Base-by-base conservation (phyloP, 2,113 vertebrate genomes). In the Puntigrus tetrazona region DNA sequence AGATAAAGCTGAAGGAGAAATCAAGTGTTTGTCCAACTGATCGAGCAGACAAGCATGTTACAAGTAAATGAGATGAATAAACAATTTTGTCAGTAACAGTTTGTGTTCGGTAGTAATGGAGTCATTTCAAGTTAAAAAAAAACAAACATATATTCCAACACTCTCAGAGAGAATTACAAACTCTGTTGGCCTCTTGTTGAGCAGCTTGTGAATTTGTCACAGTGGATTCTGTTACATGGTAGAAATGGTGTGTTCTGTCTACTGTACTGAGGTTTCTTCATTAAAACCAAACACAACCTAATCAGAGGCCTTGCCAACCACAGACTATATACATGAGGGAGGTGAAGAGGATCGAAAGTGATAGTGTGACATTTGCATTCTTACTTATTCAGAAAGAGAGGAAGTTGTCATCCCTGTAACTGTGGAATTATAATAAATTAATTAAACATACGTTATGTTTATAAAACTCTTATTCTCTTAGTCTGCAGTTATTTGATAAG, bases 191-290 rank as follows among this genome's bases (percentile, higher is more conserved):
- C 61, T 43, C 77, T 79, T 79, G 77, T 79, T 79, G 55, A 73
- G 72, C 45, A 74, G 78, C 50, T 81, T 25, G 57, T 76, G 20
- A 72, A 82, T 87, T 84, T 82, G 78, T 82, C 78, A 82, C 77
- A 78, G 85, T 65, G 36, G 84, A 84, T 86, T 36, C 41, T 63
- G 57, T 88, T 84, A 57, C 81, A 84, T 79, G 41, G 67, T 81
- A 78, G 77, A 67, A 70, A 81, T 78, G 63, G 57, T 61, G 78
- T 81, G 63, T 45, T 57, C 77, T 25, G 52, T 78, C 47, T 79
- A 69, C 57, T 31, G 82, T 52, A 36, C 78, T 59, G 50, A 2
- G 27, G 27, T 52, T 43, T 65, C 65, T 84, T 84, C 73, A 74
- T 80, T 74, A 81, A 81, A 67, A 57, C 52, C 65, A 73, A 82